These are phyloP conservation scores for Gymnothorax reevesii DNA, from an alignment of 2,797 vertebrate genomes.

Conservation along the genomic window DNA sequence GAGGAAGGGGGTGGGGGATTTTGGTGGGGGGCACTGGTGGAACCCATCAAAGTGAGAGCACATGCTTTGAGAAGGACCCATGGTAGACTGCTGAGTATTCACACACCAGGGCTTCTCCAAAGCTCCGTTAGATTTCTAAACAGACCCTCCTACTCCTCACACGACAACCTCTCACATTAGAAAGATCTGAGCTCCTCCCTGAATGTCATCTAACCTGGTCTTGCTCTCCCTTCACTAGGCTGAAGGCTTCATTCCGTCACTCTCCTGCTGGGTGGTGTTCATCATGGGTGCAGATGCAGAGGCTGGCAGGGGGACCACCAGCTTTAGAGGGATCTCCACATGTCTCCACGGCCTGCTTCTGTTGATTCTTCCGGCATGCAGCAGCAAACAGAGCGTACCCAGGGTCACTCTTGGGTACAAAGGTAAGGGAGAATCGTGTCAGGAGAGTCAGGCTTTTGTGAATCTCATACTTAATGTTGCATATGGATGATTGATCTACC, in stretches of 20 bases:
- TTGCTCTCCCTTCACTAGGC: not conserved
- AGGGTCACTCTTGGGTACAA: constrained; percentile 88
- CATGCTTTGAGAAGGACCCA: constrained; percentile 70
- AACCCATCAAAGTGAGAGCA: constrained; percentile 43
- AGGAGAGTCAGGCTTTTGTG: not conserved
- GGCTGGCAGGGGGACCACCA: constrained; percentile 49
- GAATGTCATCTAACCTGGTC: constrained; percentile 17
- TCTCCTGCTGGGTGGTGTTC: not conserved
- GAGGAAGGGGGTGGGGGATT: not conserved
- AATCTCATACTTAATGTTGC: constrained; percentile 30
- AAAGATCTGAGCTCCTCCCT: not conserved
- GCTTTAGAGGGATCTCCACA: constrained; percentile 65
- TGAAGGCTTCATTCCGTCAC: not conserved
- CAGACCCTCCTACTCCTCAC: constrained; percentile 42
- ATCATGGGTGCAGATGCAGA: constrained; percentile 54
- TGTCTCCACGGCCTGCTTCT: constrained; percentile 72
- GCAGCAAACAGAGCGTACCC: constrained; percentile 86
- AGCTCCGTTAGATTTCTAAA: constrained; percentile 42
- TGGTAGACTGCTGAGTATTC: constrained; percentile 68
- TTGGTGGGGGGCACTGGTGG: not conserved
- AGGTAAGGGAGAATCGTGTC: constrained; percentile 74
- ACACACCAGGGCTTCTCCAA: constrained; percentile 17
- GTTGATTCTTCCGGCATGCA: constrained; percentile 72
- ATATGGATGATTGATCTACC: constrained; percentile 20
- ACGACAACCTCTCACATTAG: not conserved